Percentiles rank a stretch among this genome's conserved stretches.
Evolutionary conservation across 2,797 vertebrate genomes (phyloP).

Genomic region (Astyanax mexicanus): DNA sequence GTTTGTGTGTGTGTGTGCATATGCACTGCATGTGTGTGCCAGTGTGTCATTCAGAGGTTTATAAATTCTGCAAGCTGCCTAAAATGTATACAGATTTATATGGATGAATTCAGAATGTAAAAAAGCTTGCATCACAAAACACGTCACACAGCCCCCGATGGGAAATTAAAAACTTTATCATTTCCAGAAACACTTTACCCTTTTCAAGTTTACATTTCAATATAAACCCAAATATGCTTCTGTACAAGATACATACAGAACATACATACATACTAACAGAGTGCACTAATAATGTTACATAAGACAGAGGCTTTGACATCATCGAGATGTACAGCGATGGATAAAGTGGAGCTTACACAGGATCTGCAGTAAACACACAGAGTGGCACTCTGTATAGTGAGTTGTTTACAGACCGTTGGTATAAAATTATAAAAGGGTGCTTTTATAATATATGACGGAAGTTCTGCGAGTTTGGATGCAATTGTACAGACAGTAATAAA

Average conservation of each 20-base stretch:
- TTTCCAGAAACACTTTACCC: background rate
- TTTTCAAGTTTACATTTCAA: background rate
- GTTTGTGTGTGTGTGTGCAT: no score
- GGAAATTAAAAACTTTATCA: background rate
- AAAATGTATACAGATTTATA: background rate
- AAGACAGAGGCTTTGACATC: background rate
- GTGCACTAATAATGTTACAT: background rate
- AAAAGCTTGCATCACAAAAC: no score
- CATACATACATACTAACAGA: background rate
- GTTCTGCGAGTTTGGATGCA: background rate
- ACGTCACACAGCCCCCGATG: background rate
- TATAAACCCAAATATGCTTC: background rate
- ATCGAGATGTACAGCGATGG: background rate
- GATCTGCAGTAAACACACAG: background rate
- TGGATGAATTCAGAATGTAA: background rate
- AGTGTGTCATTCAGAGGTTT: background rate
- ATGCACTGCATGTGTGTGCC: no score
- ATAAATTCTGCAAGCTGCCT: background rate
- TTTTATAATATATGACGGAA: background rate
- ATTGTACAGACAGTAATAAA: background rate
- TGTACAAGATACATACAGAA: background rate
- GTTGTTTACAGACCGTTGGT: background rate
- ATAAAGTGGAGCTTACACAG: background rate
- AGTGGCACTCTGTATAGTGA: background rate
- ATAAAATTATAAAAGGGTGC: background rate